phyloP scores from a whole-genome alignment of 2,888 invertebrate species.

The Catotricha subobsoleta region DNA sequence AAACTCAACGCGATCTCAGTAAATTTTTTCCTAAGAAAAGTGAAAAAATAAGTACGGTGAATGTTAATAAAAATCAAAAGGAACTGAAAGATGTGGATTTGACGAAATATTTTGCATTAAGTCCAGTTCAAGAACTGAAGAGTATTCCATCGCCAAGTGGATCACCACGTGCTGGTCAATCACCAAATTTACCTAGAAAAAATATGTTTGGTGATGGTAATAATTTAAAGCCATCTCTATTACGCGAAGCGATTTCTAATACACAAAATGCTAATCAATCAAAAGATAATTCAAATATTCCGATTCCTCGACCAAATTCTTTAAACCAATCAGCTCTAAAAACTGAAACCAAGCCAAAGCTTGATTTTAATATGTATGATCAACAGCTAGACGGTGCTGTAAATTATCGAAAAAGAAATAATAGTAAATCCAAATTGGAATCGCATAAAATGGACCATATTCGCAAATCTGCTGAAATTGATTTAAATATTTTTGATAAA shows the following conservation, averaged over 20 bases:
- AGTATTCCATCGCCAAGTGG: conserved; percentile 8
- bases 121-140: conserved; percentile 16
- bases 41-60: conserved; percentile 18
- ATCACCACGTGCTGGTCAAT: conserved; percentile 18
- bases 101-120: conserved; percentile 27
- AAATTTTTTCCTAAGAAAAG: conserved; percentile 28
- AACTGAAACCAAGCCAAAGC: not conserved
- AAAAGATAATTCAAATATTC: not conserved
- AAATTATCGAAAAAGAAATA: conserved; percentile 13
- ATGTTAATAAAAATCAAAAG: conserved; percentile 26
- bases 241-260: not conserved
- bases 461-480: conserved; percentile 11
- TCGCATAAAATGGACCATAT: conserved; percentile 14
- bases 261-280: not conserved
- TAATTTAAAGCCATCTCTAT: not conserved
- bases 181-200: conserved; percentile 15
- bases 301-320: not conserved
- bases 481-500: not conserved
- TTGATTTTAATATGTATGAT: conserved; percentile 22
- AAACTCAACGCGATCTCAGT: conserved; percentile 18
- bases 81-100: conserved; percentile 27
- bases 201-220: not conserved
- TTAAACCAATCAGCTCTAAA: not conserved
- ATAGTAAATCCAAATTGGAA: conserved; percentile 1
- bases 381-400: conserved; percentile 27